Base-by-base conservation (phyloP, 2,888 invertebrate genomes). In the Drosophila meridionalis region DNA sequence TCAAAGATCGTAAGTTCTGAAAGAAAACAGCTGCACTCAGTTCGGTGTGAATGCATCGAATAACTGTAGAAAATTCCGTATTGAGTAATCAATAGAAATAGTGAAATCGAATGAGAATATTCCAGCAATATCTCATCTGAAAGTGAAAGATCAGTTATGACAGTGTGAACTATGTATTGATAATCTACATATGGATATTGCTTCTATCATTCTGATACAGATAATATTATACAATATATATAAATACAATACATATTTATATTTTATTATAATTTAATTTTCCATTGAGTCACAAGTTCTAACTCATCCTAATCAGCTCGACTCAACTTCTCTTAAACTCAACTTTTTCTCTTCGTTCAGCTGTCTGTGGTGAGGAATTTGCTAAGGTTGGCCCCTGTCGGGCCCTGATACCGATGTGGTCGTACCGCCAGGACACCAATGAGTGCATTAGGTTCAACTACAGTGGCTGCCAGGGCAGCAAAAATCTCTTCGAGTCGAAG, bases 391-490 rank as follows among this genome's bases (percentile, higher is more conserved):
- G 83, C 34, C 1, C 4, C 1, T 86, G 86, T n/a, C 72, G 73
- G 0, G 42, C 61, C 0, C 40, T 56, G 40, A 8, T 34, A 14
- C 7, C 55, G 1, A 78, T 32, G 38, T 86, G 70, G 73, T 80
- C 88, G 1, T 86, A 86, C 43, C 76, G 75, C 28, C 53, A 40
- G 12, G 80, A 76, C 6, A 69, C 64, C 0, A 86, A 86, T 30
- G 73, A 94, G 91, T 97, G 97, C 91, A 93, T 95, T 34, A 94
- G 95, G 20, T 97, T 98, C 91, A 94, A 94, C 42, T 97, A 96
- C 91, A 95, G 96, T 5, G 95, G 95, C 7, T 95, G 95, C 83
- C 92, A 96, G 26, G 97, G 97, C 30, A 97, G 97, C 87, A 94
- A 94, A 76, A 97, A 97, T 90, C 96, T 96, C 82, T 97, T 97